phyloP scores from a whole-genome alignment of 92 coral and sea anemone genomes.

The Pocillopora grandis region DNA sequence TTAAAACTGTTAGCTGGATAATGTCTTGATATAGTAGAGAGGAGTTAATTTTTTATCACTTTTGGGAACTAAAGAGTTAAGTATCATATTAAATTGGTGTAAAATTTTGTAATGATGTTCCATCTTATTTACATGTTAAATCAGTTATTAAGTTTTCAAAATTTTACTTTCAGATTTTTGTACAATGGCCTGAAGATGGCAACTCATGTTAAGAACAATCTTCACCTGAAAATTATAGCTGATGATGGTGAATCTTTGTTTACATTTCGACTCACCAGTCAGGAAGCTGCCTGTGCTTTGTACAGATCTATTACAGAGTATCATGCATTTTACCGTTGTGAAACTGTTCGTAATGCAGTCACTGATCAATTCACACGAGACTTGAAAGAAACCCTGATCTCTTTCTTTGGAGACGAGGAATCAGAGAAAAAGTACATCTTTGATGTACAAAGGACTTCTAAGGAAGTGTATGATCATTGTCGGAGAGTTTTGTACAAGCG shows the following conservation, averaged over 20 bases:
- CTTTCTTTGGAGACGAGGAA: slow-evolving; percentile 92
- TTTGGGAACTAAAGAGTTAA: too few relatives aligned
- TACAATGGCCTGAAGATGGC: slow-evolving; percentile 87
- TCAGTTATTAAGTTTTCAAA: background rate
- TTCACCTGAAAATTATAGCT: slow-evolving; percentile 58
- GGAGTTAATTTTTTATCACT: too few relatives aligned
- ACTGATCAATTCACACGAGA: slow-evolving; percentile 94
- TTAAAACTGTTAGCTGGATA: too few relatives aligned
- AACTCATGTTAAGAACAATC: slow-evolving; percentile 73
- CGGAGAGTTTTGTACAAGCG: slow-evolving; percentile 81
- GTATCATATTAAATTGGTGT: too few relatives aligned
- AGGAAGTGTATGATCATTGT: slow-evolving; percentile 92
- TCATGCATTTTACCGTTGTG: slow-evolving; percentile 98
- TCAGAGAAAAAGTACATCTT: slow-evolving; percentile 96
- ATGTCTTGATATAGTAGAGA: too few relatives aligned
- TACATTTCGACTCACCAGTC: slow-evolving; percentile 68
- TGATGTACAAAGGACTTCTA: slow-evolving; percentile 92
- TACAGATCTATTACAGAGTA: slow-evolving; percentile 95
- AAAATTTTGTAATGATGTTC: too few relatives aligned
- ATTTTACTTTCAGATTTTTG: slow-evolving; percentile 51
- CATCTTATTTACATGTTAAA: background rate
- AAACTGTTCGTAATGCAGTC: slow-evolving; percentile 91
- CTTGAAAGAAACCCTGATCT: slow-evolving; percentile 86
- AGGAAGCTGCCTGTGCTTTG: slow-evolving; percentile 86
- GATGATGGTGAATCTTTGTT: slow-evolving; percentile 60